Percentiles rank a stretch among this genome's conserved stretches.
Evolutionary conservation across 2,797 vertebrate species (phyloP).

Genomic region (Falco berigora): DNA sequence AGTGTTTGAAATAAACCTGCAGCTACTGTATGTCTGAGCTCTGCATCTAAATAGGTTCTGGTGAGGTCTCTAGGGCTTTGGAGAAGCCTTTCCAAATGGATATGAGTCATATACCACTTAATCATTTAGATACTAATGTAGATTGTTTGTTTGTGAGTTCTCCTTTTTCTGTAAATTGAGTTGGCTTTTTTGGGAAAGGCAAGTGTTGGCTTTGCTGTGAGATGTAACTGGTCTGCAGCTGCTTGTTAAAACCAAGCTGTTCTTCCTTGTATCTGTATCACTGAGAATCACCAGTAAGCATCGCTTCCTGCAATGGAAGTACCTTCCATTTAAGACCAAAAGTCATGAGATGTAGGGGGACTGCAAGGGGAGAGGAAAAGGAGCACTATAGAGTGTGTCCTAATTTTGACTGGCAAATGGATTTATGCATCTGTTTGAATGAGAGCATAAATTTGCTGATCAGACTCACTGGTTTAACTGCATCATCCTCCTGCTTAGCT

Average conservation of each 20-base stretch:
- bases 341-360: background rate
- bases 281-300: background rate
- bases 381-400: background rate
- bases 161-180: background rate
- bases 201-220: background rate
- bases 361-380: background rate
- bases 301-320: background rate
- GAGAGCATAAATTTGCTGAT: background rate
- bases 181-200: background rate
- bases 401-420: background rate
- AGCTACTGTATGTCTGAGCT: background rate
- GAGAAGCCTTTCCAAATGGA: conserved; percentile 3
- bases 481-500: background rate
- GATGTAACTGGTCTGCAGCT: background rate
- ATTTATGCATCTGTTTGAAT: background rate
- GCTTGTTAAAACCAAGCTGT: background rate
- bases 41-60: background rate
- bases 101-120: background rate
- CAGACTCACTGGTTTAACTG: background rate
- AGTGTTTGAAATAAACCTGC: conserved; percentile 14
- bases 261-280: background rate
- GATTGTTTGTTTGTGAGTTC: background rate
- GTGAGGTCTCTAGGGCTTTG: background rate
- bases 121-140: background rate
- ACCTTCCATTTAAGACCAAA: background rate